Evolutionary conservation across 2,888 invertebrate species (phyloP).

Genomic region (Galeruca laticollis): DNA sequence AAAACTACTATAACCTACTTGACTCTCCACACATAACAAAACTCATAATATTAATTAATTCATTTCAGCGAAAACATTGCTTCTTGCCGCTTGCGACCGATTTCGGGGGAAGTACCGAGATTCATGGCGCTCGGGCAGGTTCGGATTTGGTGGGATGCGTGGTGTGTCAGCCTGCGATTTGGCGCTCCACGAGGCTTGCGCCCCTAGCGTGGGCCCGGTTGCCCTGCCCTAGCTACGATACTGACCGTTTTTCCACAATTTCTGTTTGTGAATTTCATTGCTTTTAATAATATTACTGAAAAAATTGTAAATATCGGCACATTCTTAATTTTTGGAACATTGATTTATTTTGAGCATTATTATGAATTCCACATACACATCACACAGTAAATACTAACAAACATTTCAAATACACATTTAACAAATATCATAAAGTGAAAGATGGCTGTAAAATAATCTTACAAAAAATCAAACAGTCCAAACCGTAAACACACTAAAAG

Average conservation of each 20-base stretch:
- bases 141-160: too few relatives aligned
- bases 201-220: too few relatives aligned
- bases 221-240: too few relatives aligned
- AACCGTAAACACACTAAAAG: background rate
- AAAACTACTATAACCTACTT: too few relatives aligned
- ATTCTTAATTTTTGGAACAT: conserved; percentile 12
- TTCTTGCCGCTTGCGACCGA: too few relatives aligned
- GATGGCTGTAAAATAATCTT: background rate
- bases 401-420: conserved; percentile 24
- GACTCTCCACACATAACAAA: too few relatives aligned
- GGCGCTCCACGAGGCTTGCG: too few relatives aligned
- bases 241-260: background rate
- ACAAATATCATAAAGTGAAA: conserved; percentile 11
- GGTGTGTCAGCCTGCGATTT: too few relatives aligned
- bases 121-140: too few relatives aligned
- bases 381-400: conserved; percentile 22
- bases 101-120: too few relatives aligned
- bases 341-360: conserved; percentile 22
- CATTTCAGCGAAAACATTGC: too few relatives aligned
- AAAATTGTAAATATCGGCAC: background rate
- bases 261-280: background rate
- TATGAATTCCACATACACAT: conserved; percentile 19
- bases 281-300: background rate
- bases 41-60: too few relatives aligned
- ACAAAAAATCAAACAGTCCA: background rate